Conservation (phyloP, 2,797 vertebrate species). For the Eupleurogrammus muticus region DNA sequence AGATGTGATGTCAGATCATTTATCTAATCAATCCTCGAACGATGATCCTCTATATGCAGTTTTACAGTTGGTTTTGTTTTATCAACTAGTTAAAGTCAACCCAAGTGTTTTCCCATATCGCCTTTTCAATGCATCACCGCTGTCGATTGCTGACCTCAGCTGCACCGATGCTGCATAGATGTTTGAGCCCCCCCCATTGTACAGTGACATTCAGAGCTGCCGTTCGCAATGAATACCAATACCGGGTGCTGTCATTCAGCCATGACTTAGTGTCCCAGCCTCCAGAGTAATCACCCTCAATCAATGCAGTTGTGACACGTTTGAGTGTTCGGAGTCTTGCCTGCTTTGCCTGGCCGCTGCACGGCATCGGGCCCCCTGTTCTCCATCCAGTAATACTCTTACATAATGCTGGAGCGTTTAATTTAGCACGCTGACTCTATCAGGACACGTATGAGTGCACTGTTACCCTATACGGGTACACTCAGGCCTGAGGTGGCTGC, state of each 20-base stretch:
- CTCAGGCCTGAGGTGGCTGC: constrained; percentile 20
- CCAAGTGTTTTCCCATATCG: constrained; percentile 15
- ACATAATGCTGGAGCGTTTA: constrained; percentile 53
- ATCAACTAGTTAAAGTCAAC: constrained; percentile 28
- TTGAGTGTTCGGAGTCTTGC: constrained; percentile 64
- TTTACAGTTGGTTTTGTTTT: constrained; percentile 8
- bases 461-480: constrained; percentile 5
- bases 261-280: constrained; percentile 53
- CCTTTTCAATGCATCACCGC: constrained; percentile 33
- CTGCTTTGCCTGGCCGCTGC: constrained; percentile 5
- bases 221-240: constrained; percentile 58
- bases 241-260: constrained; percentile 45
- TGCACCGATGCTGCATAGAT: constrained; percentile 40
- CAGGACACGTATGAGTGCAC: background rate
- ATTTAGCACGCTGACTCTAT: constrained; percentile 33
- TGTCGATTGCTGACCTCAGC: constrained; percentile 56
- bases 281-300: constrained; percentile 63
- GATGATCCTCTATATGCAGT: background rate
- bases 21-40: background rate
- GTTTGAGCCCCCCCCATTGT: constrained; percentile 54
- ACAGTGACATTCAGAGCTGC: constrained; percentile 43
- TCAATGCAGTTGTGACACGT: constrained; percentile 68
- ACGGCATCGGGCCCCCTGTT: constrained; percentile 52
- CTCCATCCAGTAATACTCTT: constrained; percentile 64
- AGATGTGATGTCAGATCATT: background rate